phyloP scores from a whole-genome alignment of 2,113 vertebrate genomes.

The Cranoglanis bouderius region DNA sequence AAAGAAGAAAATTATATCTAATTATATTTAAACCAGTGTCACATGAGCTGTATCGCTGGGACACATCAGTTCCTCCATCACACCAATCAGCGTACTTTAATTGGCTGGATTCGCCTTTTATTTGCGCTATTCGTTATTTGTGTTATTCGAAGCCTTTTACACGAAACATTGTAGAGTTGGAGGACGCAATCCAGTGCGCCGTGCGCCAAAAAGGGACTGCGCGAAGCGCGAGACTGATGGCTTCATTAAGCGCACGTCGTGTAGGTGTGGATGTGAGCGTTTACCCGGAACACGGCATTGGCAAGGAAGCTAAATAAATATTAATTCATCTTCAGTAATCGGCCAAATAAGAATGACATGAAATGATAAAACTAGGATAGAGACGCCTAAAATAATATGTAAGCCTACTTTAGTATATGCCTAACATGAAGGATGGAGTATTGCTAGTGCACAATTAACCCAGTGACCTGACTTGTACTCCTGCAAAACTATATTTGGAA shows the following conservation, averaged over 20 bases:
- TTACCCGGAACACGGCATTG: constrained; percentile 49
- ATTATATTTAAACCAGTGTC: background rate
- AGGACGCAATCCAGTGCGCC: background rate
- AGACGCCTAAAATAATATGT: constrained; percentile 15
- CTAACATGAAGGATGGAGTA: background rate
- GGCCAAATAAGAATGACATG: background rate
- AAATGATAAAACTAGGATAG: background rate
- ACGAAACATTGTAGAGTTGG: background rate
- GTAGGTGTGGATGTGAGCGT: constrained; percentile 83
- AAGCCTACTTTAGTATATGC: background rate
- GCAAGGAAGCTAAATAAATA: background rate
- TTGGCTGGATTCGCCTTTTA: constrained; percentile 89
- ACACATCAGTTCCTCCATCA: too few relatives aligned
- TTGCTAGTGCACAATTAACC: background rate
- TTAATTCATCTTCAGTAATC: background rate
- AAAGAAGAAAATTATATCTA: background rate
- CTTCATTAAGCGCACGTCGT: constrained; percentile 99
- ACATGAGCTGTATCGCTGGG: too few relatives aligned
- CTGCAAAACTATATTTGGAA: background rate
- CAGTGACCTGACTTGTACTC: background rate
- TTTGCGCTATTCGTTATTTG: too few relatives aligned
- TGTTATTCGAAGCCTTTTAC: constrained; percentile 56
- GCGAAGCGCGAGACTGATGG: constrained; percentile 85
- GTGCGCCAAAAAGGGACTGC: constrained; percentile 31
- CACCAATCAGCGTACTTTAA: constrained; percentile 91